These are phyloP conservation scores for Agrochola macilenta DNA, from an alignment of 2,888 invertebrate species.

Conservation along the genomic window DNA sequence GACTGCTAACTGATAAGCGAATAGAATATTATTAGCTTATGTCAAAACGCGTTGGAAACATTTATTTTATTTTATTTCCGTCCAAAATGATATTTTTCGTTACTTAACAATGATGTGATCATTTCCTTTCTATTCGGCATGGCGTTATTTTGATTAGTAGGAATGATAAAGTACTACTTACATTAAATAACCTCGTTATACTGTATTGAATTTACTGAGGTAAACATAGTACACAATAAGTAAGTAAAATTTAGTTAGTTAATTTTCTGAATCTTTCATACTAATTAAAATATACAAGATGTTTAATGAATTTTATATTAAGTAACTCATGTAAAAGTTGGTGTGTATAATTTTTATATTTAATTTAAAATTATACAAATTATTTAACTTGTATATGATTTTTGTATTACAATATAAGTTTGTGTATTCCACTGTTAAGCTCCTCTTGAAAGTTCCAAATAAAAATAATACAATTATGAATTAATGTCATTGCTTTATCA, in stretches of 20 bases:
- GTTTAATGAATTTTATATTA: conserved; percentile 9
- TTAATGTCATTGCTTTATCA: conserved; percentile 51
- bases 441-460: conserved; percentile 53
- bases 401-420: conserved; percentile 37
- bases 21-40: conserved; percentile 63
- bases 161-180: not conserved
- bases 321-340: conserved; percentile 27
- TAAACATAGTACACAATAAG: not conserved
- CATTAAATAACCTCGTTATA: not conserved
- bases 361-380: conserved; percentile 37
- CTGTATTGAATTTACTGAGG: not conserved
- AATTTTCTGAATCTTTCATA: conserved; percentile 8
- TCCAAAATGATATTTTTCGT: conserved; percentile 79
- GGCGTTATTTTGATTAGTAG: conserved; percentile 16
- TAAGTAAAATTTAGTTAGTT: not conserved
- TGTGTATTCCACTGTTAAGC: conserved; percentile 14
- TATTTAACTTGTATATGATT: conserved; percentile 32
- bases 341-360: conserved; percentile 45
- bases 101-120: conserved; percentile 75
- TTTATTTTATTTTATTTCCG: conserved; percentile 80
- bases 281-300: conserved; percentile 16
- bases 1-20: conserved; percentile 71
- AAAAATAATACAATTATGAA: conserved; percentile 51
- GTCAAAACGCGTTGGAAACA: conserved; percentile 49
- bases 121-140: conserved; percentile 57